phyloP scores from a whole-genome alignment of 1,140 invertebrate genomes.

The Euwallacea fornicatus region DNA sequence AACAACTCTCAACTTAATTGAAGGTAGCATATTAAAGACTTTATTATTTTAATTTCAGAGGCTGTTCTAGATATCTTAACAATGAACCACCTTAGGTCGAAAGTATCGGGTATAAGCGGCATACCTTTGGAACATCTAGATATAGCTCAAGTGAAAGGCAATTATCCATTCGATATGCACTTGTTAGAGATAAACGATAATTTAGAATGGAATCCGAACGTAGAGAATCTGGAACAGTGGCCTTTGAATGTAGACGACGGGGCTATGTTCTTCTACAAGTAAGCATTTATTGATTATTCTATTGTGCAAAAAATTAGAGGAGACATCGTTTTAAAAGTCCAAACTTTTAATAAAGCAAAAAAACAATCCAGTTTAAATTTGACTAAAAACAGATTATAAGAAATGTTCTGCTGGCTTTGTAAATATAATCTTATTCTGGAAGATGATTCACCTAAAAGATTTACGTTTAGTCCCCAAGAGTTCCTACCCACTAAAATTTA shows the following conservation, averaged over 20 bases:
- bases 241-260: slow-evolving; percentile 62
- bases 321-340: no score
- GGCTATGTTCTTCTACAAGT: slow-evolving; percentile 64
- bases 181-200: slow-evolving; percentile 60
- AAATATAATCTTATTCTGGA: no score
- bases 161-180: slow-evolving; percentile 63
- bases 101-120: slow-evolving; percentile 63
- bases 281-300: slow-evolving; percentile 32
- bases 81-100: slow-evolving; percentile 55
- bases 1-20: slow-evolving; percentile 5
- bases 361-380: no score
- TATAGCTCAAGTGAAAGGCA: slow-evolving; percentile 62
- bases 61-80: slow-evolving; percentile 63
- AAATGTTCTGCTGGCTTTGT: no score
- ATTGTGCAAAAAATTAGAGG: no score
- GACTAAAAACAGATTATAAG: no score
- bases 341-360: no score
- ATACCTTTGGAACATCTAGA: slow-evolving; percentile 66
- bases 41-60: slow-evolving; percentile 52
- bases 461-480: no score
- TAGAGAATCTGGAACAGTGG: slow-evolving; percentile 55
- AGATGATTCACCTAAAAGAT: no score
- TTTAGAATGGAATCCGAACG: slow-evolving; percentile 60
- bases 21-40: neutral
- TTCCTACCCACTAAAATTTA: no score